Base-by-base conservation (phyloP, 2,888 invertebrate species). In the Aleiodes leptofemur region DNA sequence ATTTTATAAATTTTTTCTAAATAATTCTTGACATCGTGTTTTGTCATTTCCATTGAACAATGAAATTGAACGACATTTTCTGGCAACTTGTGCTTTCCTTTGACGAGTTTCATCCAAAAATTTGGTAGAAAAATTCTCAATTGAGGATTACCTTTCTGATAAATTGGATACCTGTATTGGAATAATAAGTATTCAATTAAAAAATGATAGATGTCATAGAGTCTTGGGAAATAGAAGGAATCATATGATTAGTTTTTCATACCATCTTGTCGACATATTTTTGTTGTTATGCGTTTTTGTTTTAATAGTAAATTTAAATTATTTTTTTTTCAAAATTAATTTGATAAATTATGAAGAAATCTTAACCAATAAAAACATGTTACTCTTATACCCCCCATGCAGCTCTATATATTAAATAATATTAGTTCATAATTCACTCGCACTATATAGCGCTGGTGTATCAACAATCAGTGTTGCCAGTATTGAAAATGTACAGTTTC, bases 81-180 rank as follows among this genome's bases (percentile, higher is more conserved):
- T 3, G 96, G 96, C 81, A 94, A 93, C 48, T 91, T 91, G 16
- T 89, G 80, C 4, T 88, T 84, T 0, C 96, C 94, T 72, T 93
- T 92, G 0, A 98, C 93, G 16, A 98, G 85, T 90, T 98, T 98
- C 94, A 99, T 94, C 97, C 97, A 99, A 90, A 99, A 99, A 89
- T 98, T 97, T 0, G 99, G 98, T 48, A 99, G 90, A 89, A 97
- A 98, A 9, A 98, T 92, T 76, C 98, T 91, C 48, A 97, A 90
- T 87, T 98, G 98, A n/a, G 99, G 98, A 89, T 96, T 96, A 13
- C 98, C 98, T 88, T 93, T 93, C 90, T 95, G 95, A 90, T 96
- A 98, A 50, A 97, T 86, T 1, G 98, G 98, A 91, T 98, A 98
- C 94, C 96, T 96, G 83, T 23, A 23, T 23, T 23, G 23, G 13